Base-by-base conservation (phyloP, 2,113 vertebrate genomes). In the Perca fluviatilis region DNA sequence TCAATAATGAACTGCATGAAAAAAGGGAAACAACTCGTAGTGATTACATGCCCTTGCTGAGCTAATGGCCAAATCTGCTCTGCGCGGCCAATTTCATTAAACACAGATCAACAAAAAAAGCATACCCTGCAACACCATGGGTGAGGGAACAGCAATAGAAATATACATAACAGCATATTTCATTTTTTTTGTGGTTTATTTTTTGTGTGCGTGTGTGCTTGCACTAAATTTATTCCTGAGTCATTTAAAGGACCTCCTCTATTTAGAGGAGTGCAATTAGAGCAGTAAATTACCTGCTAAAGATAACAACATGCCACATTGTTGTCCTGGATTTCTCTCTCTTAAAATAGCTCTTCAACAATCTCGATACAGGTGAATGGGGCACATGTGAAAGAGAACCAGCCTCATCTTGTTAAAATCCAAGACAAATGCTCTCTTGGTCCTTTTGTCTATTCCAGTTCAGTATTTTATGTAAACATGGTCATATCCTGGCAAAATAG, bases 41-140 rank as follows among this genome's bases (percentile, higher is more conserved):
- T 88, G 91, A 93, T 95, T 92, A 93, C 83, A 83, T 79, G 69
- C 75, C 79, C 74, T 86, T 79, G 90, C 86, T 82, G 87, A 94
- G 86, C 88, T 91, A 95, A 95, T 91, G 88, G 82, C 83, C 54
- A 78, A 84, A 85, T 80, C 74, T 82, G 79, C 84, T 78, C 80
- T 74, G 80, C 50, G 63, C 83, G 89, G 90, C 84, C 88, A 88
- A 80, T 92, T 91, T 92, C 84, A 93, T 90, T 91, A 92, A 91
- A 88, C 84, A 85, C 76, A 89, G 86, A 91, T 92, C 90, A 86
- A 89, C 86, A 82, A 86, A 92, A 89, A 74, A 90, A 86, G 69
- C 67, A 21, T 4, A 15, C 36, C 49, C 25, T 12, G 25, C 53
- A 50, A 57, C 63, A 77, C 47, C 67, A 12, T 50, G 65, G 68